These are phyloP conservation scores for Acanthochromis polyacanthus DNA, from an alignment of 2,113 vertebrate species.

Conservation along the genomic window DNA sequence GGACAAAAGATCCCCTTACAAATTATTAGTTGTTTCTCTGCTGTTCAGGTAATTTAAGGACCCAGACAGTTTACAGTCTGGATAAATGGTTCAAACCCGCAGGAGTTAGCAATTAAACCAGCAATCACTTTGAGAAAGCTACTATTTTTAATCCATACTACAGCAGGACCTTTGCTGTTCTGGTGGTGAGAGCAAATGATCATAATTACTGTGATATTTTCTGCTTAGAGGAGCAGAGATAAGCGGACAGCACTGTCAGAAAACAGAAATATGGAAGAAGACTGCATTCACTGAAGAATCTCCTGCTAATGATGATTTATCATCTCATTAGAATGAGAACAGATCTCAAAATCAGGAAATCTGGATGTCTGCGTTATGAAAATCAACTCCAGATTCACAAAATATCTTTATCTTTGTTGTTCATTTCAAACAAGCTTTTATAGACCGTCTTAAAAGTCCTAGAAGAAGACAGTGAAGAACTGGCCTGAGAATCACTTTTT, in stretches of 20 bases:
- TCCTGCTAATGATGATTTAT: not conserved
- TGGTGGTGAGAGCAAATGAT: conserved; percentile 4
- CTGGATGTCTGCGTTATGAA: no score
- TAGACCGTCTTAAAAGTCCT: no score
- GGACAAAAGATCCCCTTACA: not conserved
- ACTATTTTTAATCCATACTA: no score
- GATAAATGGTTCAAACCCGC: not conserved
- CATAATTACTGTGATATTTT: not conserved
- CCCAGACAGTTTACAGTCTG: not conserved
- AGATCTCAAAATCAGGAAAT: no score
- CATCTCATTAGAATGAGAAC: not conserved
- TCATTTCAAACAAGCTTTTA: no score
- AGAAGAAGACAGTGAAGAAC: no score
- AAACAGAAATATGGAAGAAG: conserved; percentile 6
- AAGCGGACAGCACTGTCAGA: not conserved
- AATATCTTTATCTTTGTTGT: no score
- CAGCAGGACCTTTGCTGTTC: not conserved
- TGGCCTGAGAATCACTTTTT: no score
- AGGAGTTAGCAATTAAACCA: no score
- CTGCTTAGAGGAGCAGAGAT: conserved; percentile 2
- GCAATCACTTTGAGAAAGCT: not conserved
- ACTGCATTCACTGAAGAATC: not conserved
- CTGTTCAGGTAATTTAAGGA: conserved; percentile 8
- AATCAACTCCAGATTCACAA: no score
- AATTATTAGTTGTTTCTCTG: not conserved